Base-by-base conservation (phyloP, 2,797 vertebrate species). In the Melanotaenia maccullochi region DNA sequence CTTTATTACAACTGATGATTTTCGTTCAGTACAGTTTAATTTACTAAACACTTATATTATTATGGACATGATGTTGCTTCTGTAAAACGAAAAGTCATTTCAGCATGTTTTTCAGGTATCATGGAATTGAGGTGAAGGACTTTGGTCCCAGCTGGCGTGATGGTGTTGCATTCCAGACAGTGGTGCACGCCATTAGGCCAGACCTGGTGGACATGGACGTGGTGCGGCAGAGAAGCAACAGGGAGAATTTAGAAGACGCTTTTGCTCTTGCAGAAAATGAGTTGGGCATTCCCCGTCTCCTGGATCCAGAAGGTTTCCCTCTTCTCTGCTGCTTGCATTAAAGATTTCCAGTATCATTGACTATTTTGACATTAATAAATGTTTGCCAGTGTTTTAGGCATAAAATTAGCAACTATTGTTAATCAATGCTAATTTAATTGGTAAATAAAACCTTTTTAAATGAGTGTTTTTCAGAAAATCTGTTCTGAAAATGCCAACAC, bases 71-170 rank as follows among this genome's bases (percentile, higher is more conserved):
- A 11, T n/a, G 5, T 18, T 35, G 33, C 32, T 63, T 24, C 40
- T 32, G 33, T 40, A 60, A n/a, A 60, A 57, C 33, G 28, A 25
- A 65, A 9, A 57, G 33, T n/a, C 5, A 58, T 2, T 9, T 2
- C 0, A 18, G 0, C 85, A 2, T 85, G 40, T 64, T 71, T 90
- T 80, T 68, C 82, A 99, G 98, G 87, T 92, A 94, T 63, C 88
- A 92, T 64, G 98, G 96, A 65, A 94, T 98, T 64, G 96, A 97
- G 89, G 95, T 99, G 71, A 99, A 96, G 87, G 98, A 99, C 91
- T 99, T 99, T 56, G 98, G 98, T 55, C 85, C 93, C 66, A 98
- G 97, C 36, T 99, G 98, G 98, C 95, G 97, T 14, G 96, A 92
- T 25, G 98, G 98, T 0, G 83, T 97, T 16, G 97, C 97, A 1